Base-by-base conservation (phyloP, 2,797 vertebrate species). In the Heliangelus exortis region DNA sequence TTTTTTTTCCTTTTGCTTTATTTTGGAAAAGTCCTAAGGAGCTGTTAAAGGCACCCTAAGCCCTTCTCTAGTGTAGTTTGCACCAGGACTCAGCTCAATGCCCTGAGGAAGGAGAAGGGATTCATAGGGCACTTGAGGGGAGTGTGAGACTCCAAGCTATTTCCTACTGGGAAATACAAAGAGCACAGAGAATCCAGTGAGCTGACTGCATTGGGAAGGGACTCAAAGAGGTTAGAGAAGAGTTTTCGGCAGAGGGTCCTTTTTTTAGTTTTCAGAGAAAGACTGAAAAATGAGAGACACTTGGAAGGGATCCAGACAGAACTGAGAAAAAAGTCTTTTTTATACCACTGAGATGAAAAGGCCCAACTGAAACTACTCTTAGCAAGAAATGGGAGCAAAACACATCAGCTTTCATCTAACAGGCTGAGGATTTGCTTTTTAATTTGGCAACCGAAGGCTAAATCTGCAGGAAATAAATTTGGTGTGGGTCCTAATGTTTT, bases 221-320 rank as follows among this genome's bases (percentile, higher is more conserved):
- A 82, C 89, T 95, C 58, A 88, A 84, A 90, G 65, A 81, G 28
- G 23, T 66, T 77, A 88, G 48, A 90, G 53, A 95, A 77, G 34
- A 43, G 67, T 58, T 81, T 94, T 94, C 80, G 86, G 69, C 55
- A 93, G 61, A 89, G 76, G 50, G 81, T 85, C 68, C 53, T 88
- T 78, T 88, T 85, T 85, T 75, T 77, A 39, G 77, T 85, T 94
- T 71, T 72, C 76, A 66, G 84, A 89, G 82, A 51, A 88, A 65
- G 87, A 62, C 17, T 72, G 83, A 80, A 83, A 92, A 94, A 90
- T 62, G 63, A 92, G 81, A 67, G 63, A 81, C 48, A 59, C 26
- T 95, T 93, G 89, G 85, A 92, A 78, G 6, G 31, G 21, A 92
- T 85, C 89, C 89, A 95, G 79, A 58, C 21, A 77, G 62, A 85